Conservation (phyloP, 2,113 vertebrate genomes). For the Antigone vipio region DNA sequence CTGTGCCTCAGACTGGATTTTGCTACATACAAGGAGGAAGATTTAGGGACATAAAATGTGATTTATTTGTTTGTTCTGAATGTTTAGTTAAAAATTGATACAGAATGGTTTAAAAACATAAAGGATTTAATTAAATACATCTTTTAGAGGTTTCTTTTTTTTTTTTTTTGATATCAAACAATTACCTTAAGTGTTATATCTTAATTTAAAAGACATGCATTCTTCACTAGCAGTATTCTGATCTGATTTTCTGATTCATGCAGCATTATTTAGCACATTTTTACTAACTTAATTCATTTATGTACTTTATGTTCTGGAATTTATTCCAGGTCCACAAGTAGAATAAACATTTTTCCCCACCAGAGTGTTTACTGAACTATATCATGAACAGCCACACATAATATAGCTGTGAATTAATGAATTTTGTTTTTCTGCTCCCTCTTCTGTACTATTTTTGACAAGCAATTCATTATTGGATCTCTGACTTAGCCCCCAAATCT, state of each 20-base stretch:
- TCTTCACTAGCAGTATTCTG: not conserved
- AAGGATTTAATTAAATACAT: not conserved
- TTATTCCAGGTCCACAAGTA: not conserved
- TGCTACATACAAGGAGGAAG: not conserved
- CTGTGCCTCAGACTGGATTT: not conserved
- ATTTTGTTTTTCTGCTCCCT: not conserved
- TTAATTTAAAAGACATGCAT: not conserved
- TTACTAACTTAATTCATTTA: not conserved
- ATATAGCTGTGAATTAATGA: not conserved
- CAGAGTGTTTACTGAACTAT: not conserved
- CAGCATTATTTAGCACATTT: not conserved
- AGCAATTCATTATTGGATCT: not conserved
- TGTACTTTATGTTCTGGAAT: not conserved
- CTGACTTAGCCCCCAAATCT: not conserved
- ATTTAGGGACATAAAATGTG: not conserved
- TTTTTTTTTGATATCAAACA: not conserved
- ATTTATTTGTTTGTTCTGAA: not conserved
- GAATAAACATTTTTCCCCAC: not conserved
- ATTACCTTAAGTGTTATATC: not conserved
- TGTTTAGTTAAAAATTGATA: rapidly evolving
- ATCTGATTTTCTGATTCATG: not conserved
- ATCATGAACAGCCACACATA: not conserved
- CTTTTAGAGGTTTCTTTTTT: not conserved
- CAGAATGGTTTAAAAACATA: not conserved
- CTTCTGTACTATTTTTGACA: not conserved